A percentile compares a stretch with the other conserved stretches of the same genome.
These are phyloP conservation scores for Sesia apiformis DNA, from an alignment of 2,888 invertebrate genomes.

Conservation along the genomic window DNA sequence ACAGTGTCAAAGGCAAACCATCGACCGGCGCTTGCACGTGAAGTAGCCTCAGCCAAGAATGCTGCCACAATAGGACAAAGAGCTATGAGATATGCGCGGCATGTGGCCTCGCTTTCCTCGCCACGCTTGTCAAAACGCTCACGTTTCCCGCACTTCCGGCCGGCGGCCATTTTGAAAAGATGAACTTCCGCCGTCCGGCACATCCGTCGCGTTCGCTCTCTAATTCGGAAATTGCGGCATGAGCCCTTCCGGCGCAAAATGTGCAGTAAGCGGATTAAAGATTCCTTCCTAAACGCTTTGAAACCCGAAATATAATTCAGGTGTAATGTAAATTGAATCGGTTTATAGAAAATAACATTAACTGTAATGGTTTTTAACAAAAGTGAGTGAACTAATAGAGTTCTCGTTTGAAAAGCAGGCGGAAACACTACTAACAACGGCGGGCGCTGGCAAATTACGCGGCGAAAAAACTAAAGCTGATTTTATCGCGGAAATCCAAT, in stretches of 20 bases:
- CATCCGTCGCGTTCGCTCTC: constrained; percentile 29
- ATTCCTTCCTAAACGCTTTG: constrained; percentile 28
- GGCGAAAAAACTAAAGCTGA: constrained; percentile 62
- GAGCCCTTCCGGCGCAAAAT: constrained; percentile 59
- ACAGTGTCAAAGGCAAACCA: constrained; percentile 22
- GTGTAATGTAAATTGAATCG: too few species aligned
- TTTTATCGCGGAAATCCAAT: constrained; percentile 75
- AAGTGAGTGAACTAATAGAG: constrained; percentile 39
- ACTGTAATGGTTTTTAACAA: neutral
- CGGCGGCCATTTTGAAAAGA: constrained; percentile 67
- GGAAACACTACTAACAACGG: constrained; percentile 42
- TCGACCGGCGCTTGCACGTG: constrained; percentile 1
- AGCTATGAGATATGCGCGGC: constrained; percentile 43
- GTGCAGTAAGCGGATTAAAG: constrained; percentile 65
- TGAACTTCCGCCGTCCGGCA: constrained; percentile 51
- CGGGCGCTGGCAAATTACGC: constrained; percentile 56
- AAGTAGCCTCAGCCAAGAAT: neutral
- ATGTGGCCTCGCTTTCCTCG: constrained; percentile 50
- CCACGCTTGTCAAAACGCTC: constrained; percentile 66
- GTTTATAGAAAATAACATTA: too few species aligned
- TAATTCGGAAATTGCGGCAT: constrained; percentile 50
- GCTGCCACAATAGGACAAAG: constrained; percentile 16
- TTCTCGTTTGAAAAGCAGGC: constrained; percentile 52
- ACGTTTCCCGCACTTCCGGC: constrained; percentile 64
- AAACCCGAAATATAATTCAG: neutral